phyloP scores from a whole-genome alignment of 2,113 vertebrate species.

The Gopherus evgoodei region DNA sequence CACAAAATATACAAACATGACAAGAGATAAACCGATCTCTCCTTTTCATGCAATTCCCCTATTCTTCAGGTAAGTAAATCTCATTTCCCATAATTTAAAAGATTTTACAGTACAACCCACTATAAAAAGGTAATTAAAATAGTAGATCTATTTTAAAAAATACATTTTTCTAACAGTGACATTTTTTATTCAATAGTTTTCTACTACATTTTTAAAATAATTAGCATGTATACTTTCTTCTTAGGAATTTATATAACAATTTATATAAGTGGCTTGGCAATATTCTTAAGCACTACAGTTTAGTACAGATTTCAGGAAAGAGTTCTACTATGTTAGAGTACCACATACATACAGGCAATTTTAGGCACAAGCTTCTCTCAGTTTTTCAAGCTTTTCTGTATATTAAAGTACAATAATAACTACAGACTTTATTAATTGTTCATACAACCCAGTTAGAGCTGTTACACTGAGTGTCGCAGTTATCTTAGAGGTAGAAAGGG shows the following conservation, averaged over 20 bases:
- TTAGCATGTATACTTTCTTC: constrained; percentile 28
- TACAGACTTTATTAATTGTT: constrained; percentile 74
- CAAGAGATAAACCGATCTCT: neutral
- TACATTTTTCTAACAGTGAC: constrained; percentile 50
- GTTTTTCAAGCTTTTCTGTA: constrained; percentile 7
- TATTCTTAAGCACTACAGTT: constrained; percentile 59
- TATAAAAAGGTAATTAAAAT: constrained; percentile 33
- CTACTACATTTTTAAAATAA: constrained; percentile 51
- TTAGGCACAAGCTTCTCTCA: constrained; percentile 31
- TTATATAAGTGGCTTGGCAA: constrained; percentile 57
- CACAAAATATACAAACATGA: neutral
- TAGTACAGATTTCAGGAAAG: constrained; percentile 15
- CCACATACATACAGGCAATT: constrained; percentile 26
- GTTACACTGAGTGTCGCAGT: constrained; percentile 72
- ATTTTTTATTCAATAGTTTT: constrained; percentile 55
- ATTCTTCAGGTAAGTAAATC: constrained; percentile 13
- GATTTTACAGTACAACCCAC: neutral
- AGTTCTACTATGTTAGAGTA: constrained; percentile 34
- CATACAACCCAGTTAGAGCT: constrained; percentile 69
- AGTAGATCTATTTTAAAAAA: constrained; percentile 60
- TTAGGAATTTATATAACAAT: constrained; percentile 22
- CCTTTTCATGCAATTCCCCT: neutral
- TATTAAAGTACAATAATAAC: constrained; percentile 68
- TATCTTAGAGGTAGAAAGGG: constrained; percentile 74
- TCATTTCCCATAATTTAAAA: constrained; percentile 44